phyloP scores from a whole-genome alignment of 2,797 vertebrate species.

The Phyllotis vaccarum region DNA sequence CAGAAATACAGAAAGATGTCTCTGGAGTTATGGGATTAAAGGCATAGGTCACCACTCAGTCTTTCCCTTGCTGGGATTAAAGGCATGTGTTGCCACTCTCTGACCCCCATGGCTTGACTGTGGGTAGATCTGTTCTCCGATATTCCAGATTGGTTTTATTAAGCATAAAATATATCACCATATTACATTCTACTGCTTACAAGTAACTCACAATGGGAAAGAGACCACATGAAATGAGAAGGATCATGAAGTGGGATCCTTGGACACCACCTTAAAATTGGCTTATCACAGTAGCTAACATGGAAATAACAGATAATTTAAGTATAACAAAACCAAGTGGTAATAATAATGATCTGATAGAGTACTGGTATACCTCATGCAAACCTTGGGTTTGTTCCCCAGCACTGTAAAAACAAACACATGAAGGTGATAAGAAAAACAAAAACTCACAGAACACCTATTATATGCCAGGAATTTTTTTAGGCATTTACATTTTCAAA shows the following conservation, averaged over 20 bases:
- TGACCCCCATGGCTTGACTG: too few species aligned
- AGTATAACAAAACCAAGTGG: neutral
- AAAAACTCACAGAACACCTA: neutral
- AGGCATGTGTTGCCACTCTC: too few species aligned
- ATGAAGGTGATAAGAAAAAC: neutral
- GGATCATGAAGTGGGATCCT: neutral
- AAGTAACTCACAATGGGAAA: neutral
- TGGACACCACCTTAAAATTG: neutral
- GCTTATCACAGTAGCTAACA: neutral
- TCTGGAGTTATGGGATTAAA: too few species aligned
- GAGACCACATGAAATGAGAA: neutral
- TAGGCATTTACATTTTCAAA: neutral
- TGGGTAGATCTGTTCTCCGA: too few species aligned
- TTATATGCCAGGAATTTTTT: neutral
- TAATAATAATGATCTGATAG: neutral
- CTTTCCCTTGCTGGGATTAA: too few species aligned
- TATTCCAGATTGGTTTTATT: too few species aligned
- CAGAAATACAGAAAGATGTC: too few species aligned
- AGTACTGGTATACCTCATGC: neutral
- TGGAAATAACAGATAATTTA: neutral
- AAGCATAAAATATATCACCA: too few species aligned
- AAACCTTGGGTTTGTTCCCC: neutral
- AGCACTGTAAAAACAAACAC: neutral
- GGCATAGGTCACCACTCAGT: too few species aligned
- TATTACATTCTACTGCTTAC: neutral